phyloP scores from a whole-genome alignment of 2,888 invertebrate species.

The Clunio marinus region DNA sequence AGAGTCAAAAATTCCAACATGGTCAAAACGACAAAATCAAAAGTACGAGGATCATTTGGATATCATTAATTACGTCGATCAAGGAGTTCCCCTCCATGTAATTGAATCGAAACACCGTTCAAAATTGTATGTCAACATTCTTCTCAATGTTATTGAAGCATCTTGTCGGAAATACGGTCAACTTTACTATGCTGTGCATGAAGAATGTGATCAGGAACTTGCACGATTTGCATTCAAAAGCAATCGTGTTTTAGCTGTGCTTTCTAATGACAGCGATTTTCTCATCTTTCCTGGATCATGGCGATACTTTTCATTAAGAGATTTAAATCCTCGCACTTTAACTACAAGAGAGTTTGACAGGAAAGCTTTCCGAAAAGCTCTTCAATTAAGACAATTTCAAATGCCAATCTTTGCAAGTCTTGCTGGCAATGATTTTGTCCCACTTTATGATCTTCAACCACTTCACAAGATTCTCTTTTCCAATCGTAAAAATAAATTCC shows the following conservation, averaged over 20 bases:
- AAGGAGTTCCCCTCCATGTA: neutral
- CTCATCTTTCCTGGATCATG: neutral
- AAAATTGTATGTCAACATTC: neutral
- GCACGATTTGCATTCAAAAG: neutral
- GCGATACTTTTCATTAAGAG: neutral
- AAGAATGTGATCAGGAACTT: constrained; percentile 11
- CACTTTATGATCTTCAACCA: neutral
- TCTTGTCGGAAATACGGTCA: neutral
- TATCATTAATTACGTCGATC: neutral
- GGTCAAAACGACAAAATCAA: neutral
- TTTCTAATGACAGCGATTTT: constrained; percentile 14
- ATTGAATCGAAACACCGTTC: neutral
- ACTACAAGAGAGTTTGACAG: neutral
- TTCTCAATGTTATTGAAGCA: neutral
- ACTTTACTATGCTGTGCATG: neutral
- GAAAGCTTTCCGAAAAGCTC: neutral
- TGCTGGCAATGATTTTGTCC: neutral
- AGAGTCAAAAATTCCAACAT: neutral
- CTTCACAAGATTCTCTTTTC: neutral
- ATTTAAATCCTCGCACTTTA: neutral
- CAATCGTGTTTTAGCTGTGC: neutral
- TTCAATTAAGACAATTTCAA: neutral
- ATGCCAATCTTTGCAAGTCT: constrained; percentile 2
- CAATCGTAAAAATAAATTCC: neutral
- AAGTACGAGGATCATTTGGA: neutral